Evolutionary conservation across 2,888 invertebrate species (phyloP).

Genomic region (Habroteleia sp.): DNA sequence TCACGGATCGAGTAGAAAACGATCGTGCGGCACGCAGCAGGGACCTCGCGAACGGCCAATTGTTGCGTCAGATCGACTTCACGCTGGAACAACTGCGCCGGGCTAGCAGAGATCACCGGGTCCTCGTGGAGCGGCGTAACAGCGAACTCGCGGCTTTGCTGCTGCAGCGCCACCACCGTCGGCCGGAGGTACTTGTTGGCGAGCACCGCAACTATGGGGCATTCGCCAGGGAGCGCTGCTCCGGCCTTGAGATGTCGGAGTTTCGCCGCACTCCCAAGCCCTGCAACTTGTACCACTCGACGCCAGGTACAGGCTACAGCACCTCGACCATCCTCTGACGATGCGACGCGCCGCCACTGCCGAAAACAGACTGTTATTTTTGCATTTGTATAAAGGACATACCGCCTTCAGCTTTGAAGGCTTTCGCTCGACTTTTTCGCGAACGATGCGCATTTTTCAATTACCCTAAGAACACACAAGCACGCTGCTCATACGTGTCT

Average conservation of each 20-base stretch:
- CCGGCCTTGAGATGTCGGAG: slow-evolving; percentile 13
- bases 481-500: slow-evolving; percentile 50
- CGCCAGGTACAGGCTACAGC: not conserved
- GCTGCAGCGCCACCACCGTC: slow-evolving; percentile 18
- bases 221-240: slow-evolving; percentile 8
- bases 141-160: slow-evolving; percentile 56
- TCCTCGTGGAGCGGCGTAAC: slow-evolving; percentile 72
- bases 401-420: slow-evolving; percentile 37
- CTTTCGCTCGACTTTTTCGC: slow-evolving; percentile 22
- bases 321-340: slow-evolving; percentile 61
- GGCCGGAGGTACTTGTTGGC: not conserved
- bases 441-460: slow-evolving; percentile 38
- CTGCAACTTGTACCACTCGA: slow-evolving; percentile 11
- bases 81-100: slow-evolving; percentile 72
- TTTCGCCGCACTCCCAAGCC: not conserved
- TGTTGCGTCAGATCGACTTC: slow-evolving; percentile 71
- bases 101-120: slow-evolving; percentile 75
- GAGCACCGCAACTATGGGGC: not conserved
- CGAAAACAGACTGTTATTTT: slow-evolving; percentile 59
- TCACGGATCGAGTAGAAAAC: slow-evolving; percentile 31
- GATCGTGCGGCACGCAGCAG: too few relatives aligned
- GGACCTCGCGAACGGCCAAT: slow-evolving; percentile 67
- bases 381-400: slow-evolving; percentile 54
- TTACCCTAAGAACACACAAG: slow-evolving; percentile 31
- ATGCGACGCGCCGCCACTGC: slow-evolving; percentile 18